Base-by-base conservation (phyloP, 2,888 invertebrate species). In the Uropetala carovei region DNA sequence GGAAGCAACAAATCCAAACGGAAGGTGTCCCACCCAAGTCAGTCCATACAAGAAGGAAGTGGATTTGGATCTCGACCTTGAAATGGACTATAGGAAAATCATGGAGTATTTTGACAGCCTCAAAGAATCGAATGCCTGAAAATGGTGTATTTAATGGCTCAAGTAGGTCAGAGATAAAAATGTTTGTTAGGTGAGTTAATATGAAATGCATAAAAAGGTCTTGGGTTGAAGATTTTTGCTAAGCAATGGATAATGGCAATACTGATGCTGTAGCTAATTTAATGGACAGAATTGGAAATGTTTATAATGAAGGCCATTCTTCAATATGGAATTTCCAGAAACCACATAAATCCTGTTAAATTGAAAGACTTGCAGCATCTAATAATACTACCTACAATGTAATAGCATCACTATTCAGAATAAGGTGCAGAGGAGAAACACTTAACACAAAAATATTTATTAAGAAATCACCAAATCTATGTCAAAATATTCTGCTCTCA, bases 61-160 rank as follows among this genome's bases (percentile, higher is more conserved):
- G 93, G 97, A 96, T 91, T 96, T 98, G 94, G 98, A 98, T 95
- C 96, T 98, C 93, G 96, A 96, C 94, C 95, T 96, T 93, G 98
- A 98, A 94, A 98, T 99, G 98, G 98, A 99, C 96, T 99, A 99
- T 96, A 98, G 99, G 95, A 98, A 99, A 96, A 98, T 99, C 95
- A 98, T 99, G 98, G 98, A 99, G 95, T 99, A 99, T 96, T 99
- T 99, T 96, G 98, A 99, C 96, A 99, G 98, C 96, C 96, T 99
- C 95, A 99, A 99, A 97, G 98, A 98, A 96, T 96, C 96, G 3
- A 96, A 95, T 93, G 96, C 96, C 93, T 96, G 94, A 95, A 91
- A 58, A 64, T 27, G 64, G 18, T 27, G 75, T 75, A 75, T 75
- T 75, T 75, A 75, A 75, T 22, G 75, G 89, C 89, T 89, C 89